A percentile compares a stretch with the other conserved stretches of the same genome.
Conservation (phyloP, 92 coral and sea anemone genomes). For the Anthopleura xanthogrammica region DNA sequence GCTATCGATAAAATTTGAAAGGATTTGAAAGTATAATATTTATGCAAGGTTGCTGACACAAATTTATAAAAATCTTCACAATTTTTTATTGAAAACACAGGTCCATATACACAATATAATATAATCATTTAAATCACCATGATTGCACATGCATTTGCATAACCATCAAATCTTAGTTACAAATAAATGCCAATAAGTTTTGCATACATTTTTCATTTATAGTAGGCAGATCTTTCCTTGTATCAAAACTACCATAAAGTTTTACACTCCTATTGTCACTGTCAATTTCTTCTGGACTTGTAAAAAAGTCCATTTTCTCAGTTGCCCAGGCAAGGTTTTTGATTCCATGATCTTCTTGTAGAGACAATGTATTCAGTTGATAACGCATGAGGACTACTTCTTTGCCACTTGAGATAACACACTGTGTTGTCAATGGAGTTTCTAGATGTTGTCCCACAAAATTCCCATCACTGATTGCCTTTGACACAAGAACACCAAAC, state of each 20-base stretch:
- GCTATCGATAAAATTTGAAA: too few relatives aligned
- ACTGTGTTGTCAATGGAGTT: constrained; percentile 77
- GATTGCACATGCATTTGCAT: background rate
- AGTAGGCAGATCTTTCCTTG: constrained; percentile 34
- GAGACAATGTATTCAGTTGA: constrained; percentile 87
- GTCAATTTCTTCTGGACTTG: constrained; percentile 27
- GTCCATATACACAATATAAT: background rate
- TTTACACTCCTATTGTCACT: constrained; percentile 30
- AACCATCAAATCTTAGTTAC: constrained; percentile 5
- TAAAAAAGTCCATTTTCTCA: constrained; percentile 42
- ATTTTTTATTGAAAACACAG: background rate
- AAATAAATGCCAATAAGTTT: constrained; percentile 62
- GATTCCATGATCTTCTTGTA: constrained; percentile 91
- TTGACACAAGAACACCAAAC: constrained; percentile 80
- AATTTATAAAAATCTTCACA: too few relatives aligned
- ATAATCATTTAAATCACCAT: background rate
- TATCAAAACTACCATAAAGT: constrained; percentile 70
- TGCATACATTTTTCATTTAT: constrained; percentile 75
- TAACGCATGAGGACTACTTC: constrained; percentile 78
- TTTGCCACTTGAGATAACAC: constrained; percentile 73
- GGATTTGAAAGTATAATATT: too few relatives aligned
- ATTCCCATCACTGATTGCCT: constrained; percentile 71
- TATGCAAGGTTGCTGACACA: too few relatives aligned
- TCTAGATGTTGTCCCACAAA: constrained; percentile 75
- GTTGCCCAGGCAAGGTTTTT: constrained; percentile 90